Conservation (phyloP, 2,113 vertebrate genomes). For the Myotis yumanensis region DNA sequence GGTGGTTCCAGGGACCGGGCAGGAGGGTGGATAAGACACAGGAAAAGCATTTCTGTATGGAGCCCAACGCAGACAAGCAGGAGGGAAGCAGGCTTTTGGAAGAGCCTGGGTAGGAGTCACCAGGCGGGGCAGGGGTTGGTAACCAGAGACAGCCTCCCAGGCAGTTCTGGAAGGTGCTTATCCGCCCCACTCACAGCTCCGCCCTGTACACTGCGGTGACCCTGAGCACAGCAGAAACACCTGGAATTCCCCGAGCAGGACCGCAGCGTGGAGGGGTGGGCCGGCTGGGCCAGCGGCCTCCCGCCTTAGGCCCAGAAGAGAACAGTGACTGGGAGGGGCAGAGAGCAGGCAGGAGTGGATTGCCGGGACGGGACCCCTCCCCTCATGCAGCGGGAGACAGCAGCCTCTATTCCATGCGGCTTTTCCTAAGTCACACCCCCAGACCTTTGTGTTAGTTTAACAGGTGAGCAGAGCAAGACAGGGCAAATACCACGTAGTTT, state of each 20-base stretch:
- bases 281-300: neutral
- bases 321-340: neutral
- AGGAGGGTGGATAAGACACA: neutral
- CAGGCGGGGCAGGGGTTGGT: neutral
- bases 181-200: neutral
- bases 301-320: neutral
- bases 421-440: neutral
- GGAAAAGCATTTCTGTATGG: neutral
- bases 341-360: neutral
- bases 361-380: no score
- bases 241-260: neutral
- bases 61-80: neutral
- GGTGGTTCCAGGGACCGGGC: neutral
- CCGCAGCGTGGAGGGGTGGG: neutral
- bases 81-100: neutral
- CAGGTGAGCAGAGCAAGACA: neutral
- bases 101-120: neutral
- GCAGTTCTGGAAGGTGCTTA: neutral
- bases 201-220: neutral
- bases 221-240: conserved; percentile 11
- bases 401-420: neutral
- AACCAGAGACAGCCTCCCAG: neutral
- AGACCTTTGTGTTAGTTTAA: neutral
- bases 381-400: neutral
- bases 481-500: neutral